Conservation (phyloP, 2,113 vertebrate genomes). For the Ctenodactylus gundi region DNA sequence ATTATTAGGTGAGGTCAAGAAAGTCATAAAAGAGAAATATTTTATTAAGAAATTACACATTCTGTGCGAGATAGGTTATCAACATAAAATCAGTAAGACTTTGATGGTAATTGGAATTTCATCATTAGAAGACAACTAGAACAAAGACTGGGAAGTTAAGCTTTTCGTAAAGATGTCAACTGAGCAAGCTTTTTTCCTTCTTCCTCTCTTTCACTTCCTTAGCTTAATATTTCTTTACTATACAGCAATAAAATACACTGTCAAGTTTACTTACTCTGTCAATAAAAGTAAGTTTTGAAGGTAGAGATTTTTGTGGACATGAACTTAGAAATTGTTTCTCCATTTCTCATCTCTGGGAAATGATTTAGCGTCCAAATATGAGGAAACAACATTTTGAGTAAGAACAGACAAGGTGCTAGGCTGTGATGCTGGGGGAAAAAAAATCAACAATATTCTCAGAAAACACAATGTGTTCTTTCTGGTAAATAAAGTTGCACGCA, state of each 20-base stretch:
- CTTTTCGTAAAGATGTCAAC: slow-evolving; percentile 54
- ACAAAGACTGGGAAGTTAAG: background rate
- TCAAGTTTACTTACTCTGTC: background rate
- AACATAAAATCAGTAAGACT: slow-evolving; percentile 49
- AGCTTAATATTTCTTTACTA: slow-evolving; percentile 20
- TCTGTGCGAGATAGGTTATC: slow-evolving; percentile 19
- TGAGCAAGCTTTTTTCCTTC: background rate
- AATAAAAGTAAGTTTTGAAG: slow-evolving; percentile 61
- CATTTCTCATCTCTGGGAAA: slow-evolving; percentile 36
- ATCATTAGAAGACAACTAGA: slow-evolving; percentile 9
- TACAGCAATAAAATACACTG: slow-evolving; percentile 8
- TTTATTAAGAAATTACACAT: slow-evolving; percentile 58
- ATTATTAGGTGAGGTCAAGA: slow-evolving; percentile 63
- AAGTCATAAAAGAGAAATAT: slow-evolving; percentile 50
- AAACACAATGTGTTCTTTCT: background rate
- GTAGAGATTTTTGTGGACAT: slow-evolving; percentile 44
- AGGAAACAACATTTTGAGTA: slow-evolving; percentile 25
- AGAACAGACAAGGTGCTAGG: slow-evolving; percentile 37
- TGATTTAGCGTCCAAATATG: background rate
- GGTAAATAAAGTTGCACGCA: slow-evolving; percentile 42
- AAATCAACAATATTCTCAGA: background rate
- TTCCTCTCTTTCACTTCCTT: background rate
- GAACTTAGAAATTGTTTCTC: slow-evolving; percentile 26
- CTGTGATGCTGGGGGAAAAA: background rate
- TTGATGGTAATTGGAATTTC: slow-evolving; percentile 45